These are phyloP conservation scores for Formicarius rufipectus DNA, from an alignment of 2,113 vertebrate species.

Conservation along the genomic window DNA sequence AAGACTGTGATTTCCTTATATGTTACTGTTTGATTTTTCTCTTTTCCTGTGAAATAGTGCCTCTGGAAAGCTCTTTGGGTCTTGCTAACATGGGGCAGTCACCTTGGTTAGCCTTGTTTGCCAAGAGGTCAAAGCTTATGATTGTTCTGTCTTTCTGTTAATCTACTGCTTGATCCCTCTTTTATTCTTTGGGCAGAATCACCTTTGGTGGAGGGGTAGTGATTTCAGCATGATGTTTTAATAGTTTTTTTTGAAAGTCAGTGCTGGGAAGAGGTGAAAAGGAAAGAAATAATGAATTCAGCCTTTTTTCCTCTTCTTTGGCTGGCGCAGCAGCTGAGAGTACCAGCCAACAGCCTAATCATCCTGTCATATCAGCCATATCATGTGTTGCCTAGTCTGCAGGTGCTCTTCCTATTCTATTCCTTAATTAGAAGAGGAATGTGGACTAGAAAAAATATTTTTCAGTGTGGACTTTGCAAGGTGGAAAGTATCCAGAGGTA, in stretches of 20 bases:
- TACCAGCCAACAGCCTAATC: neutral
- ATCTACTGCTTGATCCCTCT: neutral
- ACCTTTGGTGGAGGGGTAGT: neutral
- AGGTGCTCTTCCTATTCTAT: too few relatives aligned
- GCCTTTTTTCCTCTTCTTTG: neutral
- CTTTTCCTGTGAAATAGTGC: neutral
- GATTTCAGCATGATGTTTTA: neutral
- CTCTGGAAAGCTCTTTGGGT: neutral
- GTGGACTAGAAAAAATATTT: neutral
- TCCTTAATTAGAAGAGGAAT: neutral
- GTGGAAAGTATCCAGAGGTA: neutral
- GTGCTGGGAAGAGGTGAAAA: neutral
- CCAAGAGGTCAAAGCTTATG: neutral
- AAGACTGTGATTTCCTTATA: neutral
- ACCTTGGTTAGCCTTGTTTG: neutral
- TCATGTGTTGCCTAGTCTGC: neutral
- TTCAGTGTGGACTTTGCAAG: neutral
- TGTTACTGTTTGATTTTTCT: neutral
- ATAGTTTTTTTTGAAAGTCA: neutral
- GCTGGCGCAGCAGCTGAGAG: neutral
- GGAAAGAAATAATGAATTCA: neutral
- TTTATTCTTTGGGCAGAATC: neutral
- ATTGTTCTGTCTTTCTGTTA: neutral
- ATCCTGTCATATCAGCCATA: neutral
- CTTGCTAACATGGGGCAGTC: neutral